These are phyloP conservation scores for Hypolimnas misippus DNA, from an alignment of 2,888 invertebrate species.

Conservation along the genomic window DNA sequence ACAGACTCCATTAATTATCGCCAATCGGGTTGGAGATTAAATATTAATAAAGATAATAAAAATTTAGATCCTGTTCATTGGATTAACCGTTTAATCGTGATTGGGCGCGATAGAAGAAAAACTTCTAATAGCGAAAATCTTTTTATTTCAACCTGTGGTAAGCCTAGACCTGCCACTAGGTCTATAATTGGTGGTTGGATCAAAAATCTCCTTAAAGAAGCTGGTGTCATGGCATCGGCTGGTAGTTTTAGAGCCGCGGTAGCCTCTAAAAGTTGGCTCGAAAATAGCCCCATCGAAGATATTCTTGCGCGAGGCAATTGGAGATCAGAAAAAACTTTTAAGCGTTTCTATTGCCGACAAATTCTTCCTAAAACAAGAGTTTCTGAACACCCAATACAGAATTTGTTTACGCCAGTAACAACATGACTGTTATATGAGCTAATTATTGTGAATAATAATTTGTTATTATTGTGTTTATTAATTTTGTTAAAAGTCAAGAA, in stretches of 20 bases:
- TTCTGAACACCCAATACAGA: constrained; percentile 13
- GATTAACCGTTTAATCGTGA: constrained; percentile 19
- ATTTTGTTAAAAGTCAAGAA: constrained; percentile 7
- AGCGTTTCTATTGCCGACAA: constrained; percentile 32
- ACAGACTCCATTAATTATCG: too few relatives aligned
- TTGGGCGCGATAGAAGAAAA: constrained; percentile 13
- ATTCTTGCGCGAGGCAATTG: constrained; percentile 39
- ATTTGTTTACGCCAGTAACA: constrained; percentile 12
- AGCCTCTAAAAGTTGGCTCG: constrained; percentile 32
- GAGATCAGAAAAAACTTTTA: constrained; percentile 38
- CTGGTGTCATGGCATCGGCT: constrained; percentile 41
- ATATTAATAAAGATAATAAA: constrained; percentile 17
- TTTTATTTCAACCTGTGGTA: constrained; percentile 13
- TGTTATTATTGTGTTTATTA: constrained; percentile 6
- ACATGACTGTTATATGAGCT: constrained; percentile 12
- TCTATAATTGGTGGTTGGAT: constrained; percentile 30
- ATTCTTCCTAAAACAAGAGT: constrained; percentile 13
- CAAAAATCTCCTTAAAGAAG: constrained; percentile 38
- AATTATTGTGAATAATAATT: constrained; percentile 10
- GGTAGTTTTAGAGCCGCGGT: too few relatives aligned
- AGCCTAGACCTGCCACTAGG: constrained; percentile 16
- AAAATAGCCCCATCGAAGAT: constrained; percentile 38
- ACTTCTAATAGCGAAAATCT: constrained; percentile 9
- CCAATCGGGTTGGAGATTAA: constrained; percentile 40
- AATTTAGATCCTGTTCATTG: constrained; percentile 33